These are phyloP conservation scores for Pagrus major DNA, from an alignment of 2,113 vertebrate genomes.

Conservation along the genomic window DNA sequence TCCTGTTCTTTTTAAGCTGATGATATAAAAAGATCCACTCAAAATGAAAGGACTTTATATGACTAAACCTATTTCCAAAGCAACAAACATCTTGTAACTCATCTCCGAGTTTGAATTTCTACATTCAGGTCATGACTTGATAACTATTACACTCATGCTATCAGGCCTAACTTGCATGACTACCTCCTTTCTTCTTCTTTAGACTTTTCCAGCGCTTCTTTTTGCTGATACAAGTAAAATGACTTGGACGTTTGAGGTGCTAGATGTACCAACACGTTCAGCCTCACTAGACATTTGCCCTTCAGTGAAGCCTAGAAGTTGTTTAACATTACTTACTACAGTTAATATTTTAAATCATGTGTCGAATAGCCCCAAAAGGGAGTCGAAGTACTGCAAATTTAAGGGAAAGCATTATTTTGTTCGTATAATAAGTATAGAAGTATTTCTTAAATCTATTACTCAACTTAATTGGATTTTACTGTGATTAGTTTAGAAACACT, in stretches of 20 bases:
- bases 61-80: not conserved
- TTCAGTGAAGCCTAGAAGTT: not conserved
- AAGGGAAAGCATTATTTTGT: not conserved
- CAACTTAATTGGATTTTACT: not conserved
- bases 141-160: not conserved
- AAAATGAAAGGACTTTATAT: not conserved
- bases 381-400: not conserved
- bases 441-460: not conserved
- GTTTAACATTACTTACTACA: not conserved
- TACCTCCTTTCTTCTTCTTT: not conserved
- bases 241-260: not conserved
- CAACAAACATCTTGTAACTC: not conserved
- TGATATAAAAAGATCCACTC: not conserved
- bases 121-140: not conserved
- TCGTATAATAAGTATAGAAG: too few species aligned
- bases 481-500: not conserved
- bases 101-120: not conserved
- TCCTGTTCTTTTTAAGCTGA: not conserved
- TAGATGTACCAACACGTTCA: not conserved
- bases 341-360: not conserved
- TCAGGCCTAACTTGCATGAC: not conserved
- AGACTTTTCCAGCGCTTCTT: not conserved
- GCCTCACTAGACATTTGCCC: not conserved
- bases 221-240: conserved; percentile 1
- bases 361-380: not conserved